Conservation (phyloP, 2,888 invertebrate genomes). For the Petrophora chlorosata region DNA sequence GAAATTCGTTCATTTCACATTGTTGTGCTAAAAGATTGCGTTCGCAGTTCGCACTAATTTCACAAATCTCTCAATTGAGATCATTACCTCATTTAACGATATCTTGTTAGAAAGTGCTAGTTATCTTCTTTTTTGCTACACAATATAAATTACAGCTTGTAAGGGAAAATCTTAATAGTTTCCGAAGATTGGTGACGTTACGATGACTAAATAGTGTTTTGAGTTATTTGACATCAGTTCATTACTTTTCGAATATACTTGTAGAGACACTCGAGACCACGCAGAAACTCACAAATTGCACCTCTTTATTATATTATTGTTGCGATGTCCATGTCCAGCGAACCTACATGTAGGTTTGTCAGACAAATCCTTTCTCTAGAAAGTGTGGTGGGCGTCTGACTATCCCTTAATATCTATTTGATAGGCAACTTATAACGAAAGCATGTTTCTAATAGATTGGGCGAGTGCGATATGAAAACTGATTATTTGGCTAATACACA, state of each 20-base stretch:
- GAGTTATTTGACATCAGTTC: no score
- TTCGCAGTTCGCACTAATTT: conserved; percentile 24
- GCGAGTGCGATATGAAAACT: background rate
- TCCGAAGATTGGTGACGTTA: no score
- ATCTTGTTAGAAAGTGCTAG: conserved; percentile 17
- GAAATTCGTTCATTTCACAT: conserved; percentile 23
- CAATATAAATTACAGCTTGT: background rate
- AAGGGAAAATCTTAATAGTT: no score
- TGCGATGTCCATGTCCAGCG: conserved; percentile 2
- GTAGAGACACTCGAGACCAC: no score
- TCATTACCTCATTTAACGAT: conserved; percentile 11
- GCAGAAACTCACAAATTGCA: background rate
- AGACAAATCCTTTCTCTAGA: conserved; percentile 37
- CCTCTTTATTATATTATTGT: background rate
- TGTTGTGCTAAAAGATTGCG: conserved; percentile 23
- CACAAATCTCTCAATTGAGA: conserved; percentile 22
- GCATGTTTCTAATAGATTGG: conserved; percentile 4
- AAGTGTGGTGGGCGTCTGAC: conserved; percentile 32
- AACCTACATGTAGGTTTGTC: conserved; percentile 20
- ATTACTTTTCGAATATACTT: no score
- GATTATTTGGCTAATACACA: no score
- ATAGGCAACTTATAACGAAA: conserved; percentile 14
- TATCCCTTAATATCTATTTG: conserved; percentile 28
- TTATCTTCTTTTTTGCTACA: background rate
- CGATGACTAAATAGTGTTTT: no score